Evolutionary conservation across 2,113 vertebrate genomes (phyloP).

Genomic region (Tichodroma muraria): DNA sequence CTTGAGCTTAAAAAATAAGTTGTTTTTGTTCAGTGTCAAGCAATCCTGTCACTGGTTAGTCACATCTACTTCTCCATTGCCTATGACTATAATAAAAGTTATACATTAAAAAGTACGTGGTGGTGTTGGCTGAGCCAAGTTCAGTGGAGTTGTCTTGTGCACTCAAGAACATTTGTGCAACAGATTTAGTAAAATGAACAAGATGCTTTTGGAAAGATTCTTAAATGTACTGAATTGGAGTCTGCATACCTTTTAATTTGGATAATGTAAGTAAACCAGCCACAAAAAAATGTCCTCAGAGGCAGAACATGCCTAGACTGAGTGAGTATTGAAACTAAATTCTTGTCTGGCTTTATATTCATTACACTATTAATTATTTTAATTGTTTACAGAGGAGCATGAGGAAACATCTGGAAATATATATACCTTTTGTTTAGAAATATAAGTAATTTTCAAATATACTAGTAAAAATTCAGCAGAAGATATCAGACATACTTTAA

Average conservation of each 20-base stretch:
- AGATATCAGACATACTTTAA: background rate
- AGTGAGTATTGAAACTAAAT: background rate
- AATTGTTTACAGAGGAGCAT: background rate
- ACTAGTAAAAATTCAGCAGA: background rate
- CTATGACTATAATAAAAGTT: background rate
- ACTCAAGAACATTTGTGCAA: background rate
- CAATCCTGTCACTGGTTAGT: background rate
- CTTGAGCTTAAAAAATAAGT: background rate
- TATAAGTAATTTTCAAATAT: background rate
- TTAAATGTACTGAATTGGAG: background rate
- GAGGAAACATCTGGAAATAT: background rate
- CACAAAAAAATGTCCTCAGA: background rate
- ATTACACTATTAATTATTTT: conserved; percentile 17
- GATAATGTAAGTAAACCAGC: background rate
- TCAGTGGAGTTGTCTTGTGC: background rate
- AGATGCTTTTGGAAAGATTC: background rate
- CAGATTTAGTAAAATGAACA: background rate
- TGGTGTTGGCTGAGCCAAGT: background rate
- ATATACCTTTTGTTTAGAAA: background rate
- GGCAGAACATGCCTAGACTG: background rate
- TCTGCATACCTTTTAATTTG: background rate
- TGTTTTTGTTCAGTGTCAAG: background rate
- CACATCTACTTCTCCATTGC: background rate
- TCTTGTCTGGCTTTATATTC: background rate
- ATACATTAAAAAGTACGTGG: background rate